phyloP scores from a whole-genome alignment of 2,888 invertebrate genomes.

The Lithophane semibrunnea region DNA sequence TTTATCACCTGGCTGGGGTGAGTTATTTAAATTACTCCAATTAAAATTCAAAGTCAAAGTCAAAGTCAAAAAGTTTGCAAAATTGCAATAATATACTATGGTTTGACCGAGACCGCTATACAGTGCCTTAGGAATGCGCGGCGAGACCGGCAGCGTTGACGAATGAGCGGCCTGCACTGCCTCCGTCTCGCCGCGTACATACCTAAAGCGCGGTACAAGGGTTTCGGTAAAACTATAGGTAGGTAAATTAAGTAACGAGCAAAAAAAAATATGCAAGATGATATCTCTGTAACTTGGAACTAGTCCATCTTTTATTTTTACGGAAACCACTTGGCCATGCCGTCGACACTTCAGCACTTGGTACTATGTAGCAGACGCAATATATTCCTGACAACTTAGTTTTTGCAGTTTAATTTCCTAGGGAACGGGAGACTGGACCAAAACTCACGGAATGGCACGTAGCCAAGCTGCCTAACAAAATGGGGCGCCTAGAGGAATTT shows the following conservation, averaged over 20 bases:
- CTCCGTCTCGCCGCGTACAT: no score
- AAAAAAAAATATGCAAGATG: slow-evolving; percentile 3
- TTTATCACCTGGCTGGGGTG: neutral
- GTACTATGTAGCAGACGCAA: slow-evolving; percentile 56
- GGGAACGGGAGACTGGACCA: slow-evolving; percentile 69
- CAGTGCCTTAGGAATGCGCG: no score
- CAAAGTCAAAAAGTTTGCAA: no score
- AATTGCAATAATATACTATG: neutral
- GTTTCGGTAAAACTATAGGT: neutral
- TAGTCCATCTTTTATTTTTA: slow-evolving; percentile 47
- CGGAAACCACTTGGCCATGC: slow-evolving; percentile 47
- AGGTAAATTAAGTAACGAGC: neutral
- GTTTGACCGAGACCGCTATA: no score
- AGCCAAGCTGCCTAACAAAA: slow-evolving; percentile 80
- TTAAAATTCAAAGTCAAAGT: no score
- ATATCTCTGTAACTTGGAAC: slow-evolving; percentile 40
- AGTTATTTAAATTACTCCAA: slow-evolving; percentile 4
- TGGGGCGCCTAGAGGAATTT: slow-evolving; percentile 81
- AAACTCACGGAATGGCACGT: slow-evolving; percentile 80
- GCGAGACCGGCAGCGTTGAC: no score
- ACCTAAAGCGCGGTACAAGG: no score
- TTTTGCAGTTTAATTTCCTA: slow-evolving; percentile 72
- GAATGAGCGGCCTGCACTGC: no score
- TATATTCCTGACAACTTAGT: slow-evolving; percentile 65
- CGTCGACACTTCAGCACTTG: slow-evolving; percentile 45